phyloP scores from a whole-genome alignment of 2,888 invertebrate species.

The Sycophila texana region DNA sequence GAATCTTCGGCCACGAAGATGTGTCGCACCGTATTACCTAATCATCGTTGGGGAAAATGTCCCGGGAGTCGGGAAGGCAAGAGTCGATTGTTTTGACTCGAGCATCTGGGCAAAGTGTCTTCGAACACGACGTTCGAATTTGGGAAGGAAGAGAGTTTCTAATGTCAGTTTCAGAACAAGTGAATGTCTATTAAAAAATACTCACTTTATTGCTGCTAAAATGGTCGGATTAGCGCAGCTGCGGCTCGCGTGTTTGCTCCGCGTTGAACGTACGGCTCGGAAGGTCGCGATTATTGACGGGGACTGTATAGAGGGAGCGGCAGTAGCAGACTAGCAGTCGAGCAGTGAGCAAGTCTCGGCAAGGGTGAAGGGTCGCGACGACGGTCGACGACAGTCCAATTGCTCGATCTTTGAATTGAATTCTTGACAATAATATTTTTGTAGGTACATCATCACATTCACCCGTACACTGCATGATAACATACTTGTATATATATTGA shows the following conservation, averaged over 20 bases:
- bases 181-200: constrained; percentile 12
- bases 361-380: too few species aligned
- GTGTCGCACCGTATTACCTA: constrained; percentile 43
- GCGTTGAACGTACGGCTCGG: constrained; percentile 6
- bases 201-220: constrained; percentile 29
- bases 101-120: background rate
- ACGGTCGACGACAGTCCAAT: background rate
- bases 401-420: background rate
- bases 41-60: constrained; percentile 38
- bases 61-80: background rate
- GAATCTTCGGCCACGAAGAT: constrained; percentile 8
- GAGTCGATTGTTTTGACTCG: background rate
- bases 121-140: background rate
- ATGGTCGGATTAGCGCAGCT: constrained; percentile 13
- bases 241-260: constrained; percentile 22
- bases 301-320: constrained; percentile 23
- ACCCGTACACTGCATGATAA: too few species aligned
- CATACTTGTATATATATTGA: too few species aligned
- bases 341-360: background rate
- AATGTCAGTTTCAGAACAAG: background rate
- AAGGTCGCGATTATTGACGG: constrained; percentile 25
- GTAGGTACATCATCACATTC: background rate
- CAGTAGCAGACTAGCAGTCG: background rate
- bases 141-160: background rate
- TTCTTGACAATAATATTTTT: background rate